Conservation (phyloP, 2,888 invertebrate genomes). For the Drosophila villosipedis region DNA sequence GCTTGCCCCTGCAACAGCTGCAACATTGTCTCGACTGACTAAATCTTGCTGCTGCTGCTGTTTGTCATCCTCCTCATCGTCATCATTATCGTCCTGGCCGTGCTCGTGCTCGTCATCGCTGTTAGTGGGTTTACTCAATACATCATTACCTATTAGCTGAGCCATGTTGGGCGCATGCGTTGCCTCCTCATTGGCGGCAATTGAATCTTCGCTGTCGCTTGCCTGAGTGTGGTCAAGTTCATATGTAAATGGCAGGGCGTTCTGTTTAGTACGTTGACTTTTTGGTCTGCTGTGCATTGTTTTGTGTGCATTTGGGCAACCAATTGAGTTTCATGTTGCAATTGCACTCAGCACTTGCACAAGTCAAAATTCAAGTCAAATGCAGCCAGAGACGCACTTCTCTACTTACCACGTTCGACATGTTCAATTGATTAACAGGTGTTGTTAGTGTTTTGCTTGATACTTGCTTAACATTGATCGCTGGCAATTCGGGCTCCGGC, state of each 20-base stretch:
- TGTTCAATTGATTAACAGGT: slow-evolving; percentile 76
- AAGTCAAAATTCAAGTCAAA: slow-evolving; percentile 37
- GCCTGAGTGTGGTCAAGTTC: slow-evolving; percentile 80
- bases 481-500: slow-evolving; percentile 29
- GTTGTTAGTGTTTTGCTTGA: slow-evolving; percentile 70
- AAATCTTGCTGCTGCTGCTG: slow-evolving; percentile 8
- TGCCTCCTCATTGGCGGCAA: slow-evolving; percentile 54
- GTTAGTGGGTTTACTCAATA: slow-evolving; percentile 53
- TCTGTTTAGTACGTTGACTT: slow-evolving; percentile 34
- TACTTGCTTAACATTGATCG: slow-evolving; percentile 71
- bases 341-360: slow-evolving; percentile 48
- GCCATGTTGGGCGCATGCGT: slow-evolving; percentile 73
- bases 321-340: slow-evolving; percentile 50
- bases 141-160: slow-evolving; percentile 72
- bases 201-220: slow-evolving; percentile 82
- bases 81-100: slow-evolving; percentile 83
- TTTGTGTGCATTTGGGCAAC: slow-evolving; percentile 51
- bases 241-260: slow-evolving; percentile 58
- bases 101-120: slow-evolving; percentile 86
- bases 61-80: slow-evolving; percentile 4
- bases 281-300: slow-evolving; percentile 38
- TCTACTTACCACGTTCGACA: slow-evolving; percentile 71
- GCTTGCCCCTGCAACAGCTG: slow-evolving; percentile 24
- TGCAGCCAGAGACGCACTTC: slow-evolving; percentile 40
- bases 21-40: slow-evolving; percentile 14